Evolutionary conservation across 2,888 invertebrate genomes (phyloP), one percentile per base, ranked within the genome.

Genomic region (Odiellus spinosus): DNA sequence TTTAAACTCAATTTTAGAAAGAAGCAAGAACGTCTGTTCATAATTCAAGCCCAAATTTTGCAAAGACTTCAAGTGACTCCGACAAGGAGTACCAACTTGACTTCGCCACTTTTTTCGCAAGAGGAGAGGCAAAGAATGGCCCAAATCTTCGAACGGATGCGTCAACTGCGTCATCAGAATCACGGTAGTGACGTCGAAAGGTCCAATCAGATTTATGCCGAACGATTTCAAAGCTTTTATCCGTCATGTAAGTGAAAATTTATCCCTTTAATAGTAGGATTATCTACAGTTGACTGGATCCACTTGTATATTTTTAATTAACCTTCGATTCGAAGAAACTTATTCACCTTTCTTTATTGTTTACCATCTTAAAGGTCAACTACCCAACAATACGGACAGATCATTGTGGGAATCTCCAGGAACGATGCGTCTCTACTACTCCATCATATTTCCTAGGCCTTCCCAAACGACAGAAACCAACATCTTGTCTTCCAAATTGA

Each of bases 221-320:
- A 19, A 15, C 41, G 51, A 34, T 12, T 54, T 34, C 52, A 53
- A 17, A 54, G 54, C 35, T 54, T 54, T 36, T 54, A 54, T 36
- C 51, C 54, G 3, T 51, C 50, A 1, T 54, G 54, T 51, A 44
- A 48, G 48, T 46, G 26, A n/a, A 19, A 11, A 5, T 19, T 4
- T 40, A 18, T 33, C n/a, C 8, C 40, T 40, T 40, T 40, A 38
- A 1, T n/a, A 11, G n/a, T n/a, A n/a, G n/a, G n/a, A n/a, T n/a
- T n/a, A n/a, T n/a, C n/a, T n/a, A n/a, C n/a, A n/a, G n/a, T n/a
- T n/a, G n/a, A n/a, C n/a, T n/a, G n/a, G n/a, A n/a, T n/a, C n/a
- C n/a, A n/a, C n/a, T n/a, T n/a, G n/a, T n/a, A n/a, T n/a, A n/a
- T n/a, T n/a, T n/a, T n/a, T n/a, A n/a, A n/a, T n/a, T n/a, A n/a